Base-by-base conservation (phyloP, 2,113 vertebrate species). In the Nesoenas mayeri region DNA sequence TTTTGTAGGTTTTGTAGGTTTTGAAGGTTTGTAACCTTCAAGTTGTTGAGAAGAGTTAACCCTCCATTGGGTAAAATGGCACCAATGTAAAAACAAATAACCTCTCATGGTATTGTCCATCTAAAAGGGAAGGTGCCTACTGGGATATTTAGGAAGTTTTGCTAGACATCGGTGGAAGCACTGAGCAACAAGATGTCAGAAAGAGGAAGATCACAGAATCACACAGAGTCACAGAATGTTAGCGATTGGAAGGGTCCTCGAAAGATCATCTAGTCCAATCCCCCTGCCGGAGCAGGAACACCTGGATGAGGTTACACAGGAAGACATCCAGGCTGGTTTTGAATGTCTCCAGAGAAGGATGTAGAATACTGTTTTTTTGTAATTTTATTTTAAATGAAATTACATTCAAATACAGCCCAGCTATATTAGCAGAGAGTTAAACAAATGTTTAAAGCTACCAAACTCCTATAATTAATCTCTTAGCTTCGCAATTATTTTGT, bases 351-450 rank as follows among this genome's bases (percentile, higher is more conserved):
- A 40, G 40, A 40, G 40, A 40, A 40, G 40, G 40, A 86, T 44
- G 29, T 0, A 75, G 13, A 40, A 56, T 38, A 79, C 8, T 34
- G 18, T 16, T 0, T 5, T 48, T 92, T 79, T 65, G 7, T 73
- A 38, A 70, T 82, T 96, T 96, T 96, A 95, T 96, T 97, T 94
- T 44, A 85, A 85, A 75, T 51, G 57, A 79, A 92, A 82, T 91
- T 28, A 80, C 50, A 87, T 79, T 88, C 73, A 75, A n/a, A 88
- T 92, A 91, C 61, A 96, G 79, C 61, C n/a, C 78, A 75, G 40
- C 61, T 71, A 48, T 44, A 84, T 74, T 67, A 79, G 88, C 48
- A 95, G 34, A 93, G 12, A 67, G 72, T 84, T 75, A 89, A 71
- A 84, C n/a, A 90, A 84, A 90, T 32, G 19, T 50, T 92, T 53